Base-by-base conservation (phyloP, 2,113 vertebrate species). In the Pungitius pungitius region DNA sequence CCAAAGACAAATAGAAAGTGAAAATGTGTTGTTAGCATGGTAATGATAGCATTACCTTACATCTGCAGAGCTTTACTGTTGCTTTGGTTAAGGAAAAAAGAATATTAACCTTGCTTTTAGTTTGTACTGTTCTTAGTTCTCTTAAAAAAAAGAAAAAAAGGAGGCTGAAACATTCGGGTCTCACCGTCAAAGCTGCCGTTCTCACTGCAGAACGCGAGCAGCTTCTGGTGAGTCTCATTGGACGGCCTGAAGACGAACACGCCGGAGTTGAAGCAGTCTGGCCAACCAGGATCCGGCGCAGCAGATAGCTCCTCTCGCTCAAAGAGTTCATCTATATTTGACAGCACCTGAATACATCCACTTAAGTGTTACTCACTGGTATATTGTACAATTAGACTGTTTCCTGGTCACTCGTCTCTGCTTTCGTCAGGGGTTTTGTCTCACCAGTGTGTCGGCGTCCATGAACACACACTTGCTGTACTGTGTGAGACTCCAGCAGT, bases 371-470 rank as follows among this genome's bases (percentile, higher is more conserved):
- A 40, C 9, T 33, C 42, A 55, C 8, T 15, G 22, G 58, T 27
- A 14, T 14, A 10, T 1, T 55, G 33, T 35, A 35, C 6, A 35
- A 7, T 35, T 8, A 35, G 33, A 3, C 33, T 4, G 33, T 35
- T 1, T 57, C 17, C 18, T 26, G n/a, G 7, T 10, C 30, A 3
- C 14, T 49, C n/a, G 10, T 8, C 1, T 52, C 30, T 35, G 15
- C n/a, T 8, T 22, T 26, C 22, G 6, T 20, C 30, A n/a, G 1
- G 14, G 51, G 3, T 17, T 20, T 20, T 37, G 49, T 84, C 95
- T 95, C 89, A 99, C 97, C 98, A 99, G 80, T 40, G 97, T 98
- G 86, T 99, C 98, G 78, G 98, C 97, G 59, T 99, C 98, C 96
- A 99, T 96, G 92, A 99, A 99, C 71, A 99, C 96, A 83, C 97